Base-by-base conservation (phyloP, 2,113 vertebrate genomes). In the Monopterus albus region DNA sequence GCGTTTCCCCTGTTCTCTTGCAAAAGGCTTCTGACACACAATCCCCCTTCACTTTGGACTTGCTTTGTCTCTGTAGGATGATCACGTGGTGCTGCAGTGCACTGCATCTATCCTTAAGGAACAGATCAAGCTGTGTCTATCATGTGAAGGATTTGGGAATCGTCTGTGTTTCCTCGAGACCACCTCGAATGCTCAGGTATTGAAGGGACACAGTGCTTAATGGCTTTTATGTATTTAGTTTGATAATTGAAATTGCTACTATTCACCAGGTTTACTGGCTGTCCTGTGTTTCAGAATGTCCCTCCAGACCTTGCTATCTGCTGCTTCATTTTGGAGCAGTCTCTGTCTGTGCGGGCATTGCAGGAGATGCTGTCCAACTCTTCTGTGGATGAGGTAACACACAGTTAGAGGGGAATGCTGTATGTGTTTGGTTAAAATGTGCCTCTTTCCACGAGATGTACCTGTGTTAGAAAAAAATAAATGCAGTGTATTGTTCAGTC, bases 301-400 rank as follows among this genome's bases (percentile, higher is more conserved):
- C 96, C 96, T 56, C 96, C 96, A 3, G 96, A 97, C 46, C 91
- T 97, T 63, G 96, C 96, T 0, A 95, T 97, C 89, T 97, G 96
- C 82, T 95, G 94, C 91, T 95, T 96, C 72, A 89, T 93, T 75
- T 79, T 97, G 95, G 96, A 97, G 90, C 96, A 97, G 89, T 97
- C 96, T 0, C 89, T 97, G 43, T 97, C 96, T 0, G 96, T 97
- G 7, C 92, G 96, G n/a, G 96, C 96, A 0, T 85, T 95, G 17
- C 95, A 95, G 87, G 93, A 94, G 90, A 97, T 97, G 96, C 78
- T 97, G 72, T 94, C 96, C 47, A 96, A 96, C 78, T 94, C 94
- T 1, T 93, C 94, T 77, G 90, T 93, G 62, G 89, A 89, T 47
- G 92, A 92, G 90, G 92, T 93, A 65, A 62, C 33, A 46, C 1